Evolutionary conservation across 1,140 invertebrate species (phyloP), one percentile per base, ranked within the genome.

Genomic region (Drosophila gunungcola): DNA sequence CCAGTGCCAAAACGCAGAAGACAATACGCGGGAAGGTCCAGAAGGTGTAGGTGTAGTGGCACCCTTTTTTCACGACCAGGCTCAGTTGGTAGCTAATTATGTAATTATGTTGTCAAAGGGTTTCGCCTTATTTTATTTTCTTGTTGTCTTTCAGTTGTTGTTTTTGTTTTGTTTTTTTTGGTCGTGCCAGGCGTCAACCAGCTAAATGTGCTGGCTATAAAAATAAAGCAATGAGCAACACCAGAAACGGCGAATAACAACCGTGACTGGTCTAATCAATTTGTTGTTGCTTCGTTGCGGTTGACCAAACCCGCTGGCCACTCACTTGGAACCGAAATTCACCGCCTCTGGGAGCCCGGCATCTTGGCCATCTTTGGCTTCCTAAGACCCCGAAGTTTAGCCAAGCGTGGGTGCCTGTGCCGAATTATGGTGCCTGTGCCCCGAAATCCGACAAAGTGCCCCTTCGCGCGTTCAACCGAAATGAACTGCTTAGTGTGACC

Each of bases 51-150:
- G 49, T 52, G 34, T 48, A 32, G 57, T 51, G 38, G 63, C 64
- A 13, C 16, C 7, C 46, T 21, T 51, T n/a, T 13, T 34, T 25
- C 52, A 53, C 16, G 16, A 46, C 67, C 77, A 27, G 62, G 51
- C 60, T 62, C 63, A 43, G 57, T 48, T 58, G 73, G 75, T 78
- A 79, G 72, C 83, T 89, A 89, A 89, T 89, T 89, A 89, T 89
- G 84, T 78, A 89, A 89, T 89, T 89, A 89, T 78, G 61, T 51
- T 89, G 84, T 89, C 84, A 77, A 61, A 78, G 67, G 60, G 75
- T 61, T 63, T 60, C 74, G 64, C 73, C 64, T 63, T 61, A 55
- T 62, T 63, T 21, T 39, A 27, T 27, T 43, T 43, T 42, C 34
- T 55, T 55, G 21, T 41, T 29, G 13, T 42, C 7, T 42, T 11